Percentiles rank a stretch among this genome's conserved stretches.
These are phyloP conservation scores for Platalea minor DNA, from an alignment of 2,797 vertebrate genomes.

Conservation along the genomic window DNA sequence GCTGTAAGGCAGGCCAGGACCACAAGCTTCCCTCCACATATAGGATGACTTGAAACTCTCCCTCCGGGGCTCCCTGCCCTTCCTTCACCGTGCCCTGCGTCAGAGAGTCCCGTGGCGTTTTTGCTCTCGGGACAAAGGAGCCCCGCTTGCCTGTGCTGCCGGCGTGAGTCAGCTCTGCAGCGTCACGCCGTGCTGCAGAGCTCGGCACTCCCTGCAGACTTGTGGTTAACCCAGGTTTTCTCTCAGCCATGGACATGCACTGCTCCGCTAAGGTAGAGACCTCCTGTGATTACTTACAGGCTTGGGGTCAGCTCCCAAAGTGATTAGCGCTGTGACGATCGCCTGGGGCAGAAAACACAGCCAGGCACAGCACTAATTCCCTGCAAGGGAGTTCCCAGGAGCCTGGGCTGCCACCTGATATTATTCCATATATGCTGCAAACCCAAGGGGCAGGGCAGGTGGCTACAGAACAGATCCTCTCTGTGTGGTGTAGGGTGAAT, in stretches of 20 bases:
- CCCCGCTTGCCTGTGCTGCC: background rate
- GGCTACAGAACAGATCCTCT: background rate
- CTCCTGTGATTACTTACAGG: background rate
- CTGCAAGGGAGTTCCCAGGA: background rate
- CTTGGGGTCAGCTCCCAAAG: background rate
- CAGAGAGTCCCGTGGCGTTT: background rate
- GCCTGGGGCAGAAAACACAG: background rate
- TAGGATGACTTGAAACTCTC: background rate
- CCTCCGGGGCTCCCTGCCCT: background rate
- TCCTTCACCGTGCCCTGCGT: background rate
- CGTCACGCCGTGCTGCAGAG: background rate
- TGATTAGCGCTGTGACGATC: background rate
- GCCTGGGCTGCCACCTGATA: background rate
- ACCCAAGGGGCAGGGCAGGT: background rate
- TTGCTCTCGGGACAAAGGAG: background rate
- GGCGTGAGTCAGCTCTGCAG: background rate
- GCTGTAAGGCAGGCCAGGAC: background rate
- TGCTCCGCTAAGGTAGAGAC: background rate
- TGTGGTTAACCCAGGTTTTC: background rate
- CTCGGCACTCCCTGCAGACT: background rate
- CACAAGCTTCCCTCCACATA: background rate
- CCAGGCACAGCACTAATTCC: background rate
- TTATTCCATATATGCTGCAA: fast-evolving
- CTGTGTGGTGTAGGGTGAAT: background rate
- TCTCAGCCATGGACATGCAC: background rate